These are phyloP conservation scores for Coendou prehensilis DNA, from an alignment of 2,797 vertebrate species.

Conservation along the genomic window DNA sequence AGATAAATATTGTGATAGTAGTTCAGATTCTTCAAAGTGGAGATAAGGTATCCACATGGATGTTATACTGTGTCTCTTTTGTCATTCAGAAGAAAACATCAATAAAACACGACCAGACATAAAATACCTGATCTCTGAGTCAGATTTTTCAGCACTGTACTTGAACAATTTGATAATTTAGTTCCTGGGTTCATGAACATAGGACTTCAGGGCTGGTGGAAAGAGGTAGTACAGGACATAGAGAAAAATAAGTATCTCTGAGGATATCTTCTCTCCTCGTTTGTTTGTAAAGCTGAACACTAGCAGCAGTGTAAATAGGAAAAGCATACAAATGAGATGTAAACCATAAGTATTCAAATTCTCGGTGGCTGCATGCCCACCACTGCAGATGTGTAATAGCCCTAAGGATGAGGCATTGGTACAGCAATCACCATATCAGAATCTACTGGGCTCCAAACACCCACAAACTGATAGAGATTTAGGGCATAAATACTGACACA, in stretches of 20 bases:
- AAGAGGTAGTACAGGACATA: constrained; percentile 71
- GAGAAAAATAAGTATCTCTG: constrained; percentile 72
- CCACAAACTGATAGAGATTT: constrained; percentile 73
- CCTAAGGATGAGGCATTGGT: constrained; percentile 78
- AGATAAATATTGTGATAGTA: background rate
- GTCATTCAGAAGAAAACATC: background rate
- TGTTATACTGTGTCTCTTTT: background rate
- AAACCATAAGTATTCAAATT: constrained; percentile 79
- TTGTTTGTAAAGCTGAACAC: constrained; percentile 82
- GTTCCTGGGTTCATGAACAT: constrained; percentile 69
- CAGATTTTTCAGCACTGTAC: background rate
- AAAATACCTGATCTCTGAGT: background rate
- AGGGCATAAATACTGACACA: constrained; percentile 81
- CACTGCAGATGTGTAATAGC: constrained; percentile 66
- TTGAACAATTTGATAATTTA: constrained; percentile 75
- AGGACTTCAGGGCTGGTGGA: constrained; percentile 67
- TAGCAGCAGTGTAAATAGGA: constrained; percentile 77
- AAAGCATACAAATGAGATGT: constrained; percentile 80
- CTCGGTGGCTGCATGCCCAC: constrained; percentile 69
- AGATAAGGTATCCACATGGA: background rate
- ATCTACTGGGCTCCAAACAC: constrained; percentile 78
- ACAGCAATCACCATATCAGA: constrained; percentile 80
- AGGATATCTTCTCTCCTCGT: constrained; percentile 56
- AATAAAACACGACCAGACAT: background rate
- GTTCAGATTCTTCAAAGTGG: constrained; percentile 7